phyloP scores from a whole-genome alignment of 2,888 invertebrate species.

The Mechanitis mazaeus region DNA sequence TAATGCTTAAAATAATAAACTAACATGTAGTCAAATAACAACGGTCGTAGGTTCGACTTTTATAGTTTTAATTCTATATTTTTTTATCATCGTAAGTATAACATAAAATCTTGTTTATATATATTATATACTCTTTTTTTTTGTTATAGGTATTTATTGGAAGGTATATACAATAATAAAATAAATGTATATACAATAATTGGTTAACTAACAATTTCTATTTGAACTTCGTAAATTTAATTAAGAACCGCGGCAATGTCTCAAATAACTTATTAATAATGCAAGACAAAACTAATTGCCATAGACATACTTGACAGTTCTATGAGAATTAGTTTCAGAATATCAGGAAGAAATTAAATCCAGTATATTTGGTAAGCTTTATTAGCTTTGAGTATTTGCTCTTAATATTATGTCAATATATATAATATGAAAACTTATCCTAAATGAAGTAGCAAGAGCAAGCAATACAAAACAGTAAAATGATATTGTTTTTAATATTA shows the following conservation, averaged over 20 bases:
- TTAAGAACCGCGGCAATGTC: not conserved
- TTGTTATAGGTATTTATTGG: too few species aligned
- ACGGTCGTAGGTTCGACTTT: too few species aligned
- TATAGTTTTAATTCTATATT: too few species aligned
- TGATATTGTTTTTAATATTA: not conserved
- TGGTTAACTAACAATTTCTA: not conserved
- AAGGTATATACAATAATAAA: too few species aligned
- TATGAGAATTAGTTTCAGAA: conserved; percentile 10
- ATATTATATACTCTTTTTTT: too few species aligned
- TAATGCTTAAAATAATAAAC: too few species aligned
- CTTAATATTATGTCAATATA: conserved; percentile 20
- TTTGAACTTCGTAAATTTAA: not conserved
- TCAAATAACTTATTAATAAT: not conserved
- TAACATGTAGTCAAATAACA: too few species aligned
- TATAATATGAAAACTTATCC: too few species aligned
- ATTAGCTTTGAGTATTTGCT: conserved; percentile 32
- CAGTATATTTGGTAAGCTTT: conserved; percentile 33
- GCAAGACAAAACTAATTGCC: not conserved
- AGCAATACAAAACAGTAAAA: not conserved
- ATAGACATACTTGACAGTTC: conserved; percentile 10
- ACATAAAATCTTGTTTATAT: too few species aligned
- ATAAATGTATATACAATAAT: too few species aligned
- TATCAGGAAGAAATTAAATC: conserved; percentile 24
- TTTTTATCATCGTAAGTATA: too few species aligned
- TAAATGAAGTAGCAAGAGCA: too few species aligned